Conservation (phyloP, 1,140 invertebrate species). For the Papilio helenus region DNA sequence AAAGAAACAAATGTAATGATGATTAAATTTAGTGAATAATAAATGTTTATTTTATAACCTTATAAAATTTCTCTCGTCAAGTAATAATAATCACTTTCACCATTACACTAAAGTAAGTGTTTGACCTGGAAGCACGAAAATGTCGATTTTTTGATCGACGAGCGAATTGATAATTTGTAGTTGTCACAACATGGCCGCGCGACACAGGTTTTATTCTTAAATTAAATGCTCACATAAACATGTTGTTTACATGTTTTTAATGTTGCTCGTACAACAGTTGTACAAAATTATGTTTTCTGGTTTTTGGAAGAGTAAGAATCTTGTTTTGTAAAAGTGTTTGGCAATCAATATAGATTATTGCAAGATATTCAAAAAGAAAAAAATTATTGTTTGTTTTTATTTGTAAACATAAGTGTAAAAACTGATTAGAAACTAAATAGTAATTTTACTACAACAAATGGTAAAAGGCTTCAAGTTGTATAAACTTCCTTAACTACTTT, state of each 20-base stretch:
- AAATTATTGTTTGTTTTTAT: no score
- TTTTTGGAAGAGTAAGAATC: no score
- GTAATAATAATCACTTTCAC: slow-evolving; percentile 17
- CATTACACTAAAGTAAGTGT: slow-evolving; percentile 7
- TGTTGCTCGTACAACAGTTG: no score
- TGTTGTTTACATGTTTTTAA: no score
- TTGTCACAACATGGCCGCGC: neutral
- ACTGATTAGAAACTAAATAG: neutral
- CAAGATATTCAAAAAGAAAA: no score
- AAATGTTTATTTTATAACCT: neutral
- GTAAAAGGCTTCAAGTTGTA: neutral
- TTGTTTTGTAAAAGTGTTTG: no score
- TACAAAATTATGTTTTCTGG: no score
- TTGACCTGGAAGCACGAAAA: slow-evolving; percentile 18
- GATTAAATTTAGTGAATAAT: neutral
- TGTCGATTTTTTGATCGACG: slow-evolving; percentile 21
- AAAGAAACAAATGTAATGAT: neutral
- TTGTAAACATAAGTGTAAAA: no score
- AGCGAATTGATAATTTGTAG: slow-evolving; percentile 8
- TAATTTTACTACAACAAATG: neutral
- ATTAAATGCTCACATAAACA: neutral
- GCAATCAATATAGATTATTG: no score
- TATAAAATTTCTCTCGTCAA: slow-evolving; percentile 7
- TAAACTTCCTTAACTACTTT: neutral
- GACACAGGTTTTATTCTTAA: neutral